Evolutionary conservation across 2,797 vertebrate species (phyloP).

Genomic region (Phoxinus dragarum): DNA sequence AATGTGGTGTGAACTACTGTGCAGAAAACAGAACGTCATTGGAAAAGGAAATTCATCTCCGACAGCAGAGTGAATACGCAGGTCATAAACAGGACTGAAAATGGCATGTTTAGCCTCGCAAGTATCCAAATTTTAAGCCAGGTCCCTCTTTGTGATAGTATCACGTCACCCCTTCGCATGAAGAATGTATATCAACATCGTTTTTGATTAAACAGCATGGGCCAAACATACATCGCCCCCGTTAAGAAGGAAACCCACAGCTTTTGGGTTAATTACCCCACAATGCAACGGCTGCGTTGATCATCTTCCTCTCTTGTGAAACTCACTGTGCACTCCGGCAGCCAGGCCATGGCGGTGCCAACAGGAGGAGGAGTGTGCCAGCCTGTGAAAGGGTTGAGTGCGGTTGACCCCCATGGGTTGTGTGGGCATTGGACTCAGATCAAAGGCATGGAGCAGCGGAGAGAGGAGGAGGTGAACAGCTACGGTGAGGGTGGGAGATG

Average conservation of each 20-base stretch:
- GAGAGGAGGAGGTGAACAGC: slow-evolving; percentile 37
- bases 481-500: slow-evolving; percentile 45
- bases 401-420: slow-evolving; percentile 71
- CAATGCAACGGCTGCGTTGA: slow-evolving; percentile 46
- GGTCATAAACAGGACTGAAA: neutral
- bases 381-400: slow-evolving; percentile 69
- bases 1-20: too few relatives aligned
- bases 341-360: slow-evolving; percentile 62
- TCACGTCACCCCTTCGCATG: neutral
- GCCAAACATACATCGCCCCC: neutral
- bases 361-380: slow-evolving; percentile 53
- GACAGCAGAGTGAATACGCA: neutral
- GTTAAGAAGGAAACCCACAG: slow-evolving; percentile 36
- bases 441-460: slow-evolving; percentile 65
- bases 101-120: neutral
- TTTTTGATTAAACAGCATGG: neutral
- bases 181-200: neutral
- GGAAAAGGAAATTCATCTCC: neutral
- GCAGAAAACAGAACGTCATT: neutral
- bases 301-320: slow-evolving; percentile 41
- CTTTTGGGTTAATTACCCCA: slow-evolving; percentile 56
- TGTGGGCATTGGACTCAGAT: slow-evolving; percentile 76
- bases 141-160: neutral
- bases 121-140: neutral
- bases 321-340: slow-evolving; percentile 38